A percentile compares a stretch with the other conserved stretches of the same genome.
These are phyloP conservation scores for Valencia hispanica DNA, from an alignment of 2,797 vertebrate species.

Conservation along the genomic window DNA sequence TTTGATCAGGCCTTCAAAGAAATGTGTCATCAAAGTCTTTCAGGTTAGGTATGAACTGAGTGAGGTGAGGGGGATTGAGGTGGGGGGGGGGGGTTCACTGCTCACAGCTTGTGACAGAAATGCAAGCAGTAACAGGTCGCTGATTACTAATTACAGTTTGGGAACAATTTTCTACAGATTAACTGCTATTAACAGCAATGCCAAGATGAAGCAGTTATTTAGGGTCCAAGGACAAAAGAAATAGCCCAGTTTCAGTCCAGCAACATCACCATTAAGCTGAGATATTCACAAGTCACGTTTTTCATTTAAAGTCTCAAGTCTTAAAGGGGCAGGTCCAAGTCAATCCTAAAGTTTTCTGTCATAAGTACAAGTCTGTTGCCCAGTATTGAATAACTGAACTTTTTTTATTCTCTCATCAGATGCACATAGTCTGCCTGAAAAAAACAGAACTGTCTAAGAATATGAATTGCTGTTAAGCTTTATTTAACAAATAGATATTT, in stretches of 20 bases:
- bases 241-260: conserved; percentile 15
- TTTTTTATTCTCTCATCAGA: not conserved
- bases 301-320: not conserved
- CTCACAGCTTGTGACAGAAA: conserved; percentile 54
- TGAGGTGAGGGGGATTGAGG: conserved; percentile 22
- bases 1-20: conserved; percentile 87
- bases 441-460: not conserved
- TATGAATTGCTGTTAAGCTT: not conserved
- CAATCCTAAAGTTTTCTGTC: not conserved
- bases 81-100: conserved; percentile 38
- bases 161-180: conserved; percentile 28
- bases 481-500: no score
- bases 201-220: not conserved
- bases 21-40: conserved; percentile 81
- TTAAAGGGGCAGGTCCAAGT: not conserved
- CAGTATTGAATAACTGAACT: no score
- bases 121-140: conserved; percentile 62
- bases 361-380: not conserved
- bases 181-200: conserved; percentile 18
- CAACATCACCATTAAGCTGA: conserved; percentile 9
- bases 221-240: conserved; percentile 25
- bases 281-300: not conserved
- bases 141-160: conserved; percentile 76
- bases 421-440: no score
- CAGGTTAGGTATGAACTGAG: conserved; percentile 77